A percentile compares a stretch with the other conserved stretches of the same genome.
Conservation (phyloP, 2,113 vertebrate genomes). For the Syngnathus scovelli region DNA sequence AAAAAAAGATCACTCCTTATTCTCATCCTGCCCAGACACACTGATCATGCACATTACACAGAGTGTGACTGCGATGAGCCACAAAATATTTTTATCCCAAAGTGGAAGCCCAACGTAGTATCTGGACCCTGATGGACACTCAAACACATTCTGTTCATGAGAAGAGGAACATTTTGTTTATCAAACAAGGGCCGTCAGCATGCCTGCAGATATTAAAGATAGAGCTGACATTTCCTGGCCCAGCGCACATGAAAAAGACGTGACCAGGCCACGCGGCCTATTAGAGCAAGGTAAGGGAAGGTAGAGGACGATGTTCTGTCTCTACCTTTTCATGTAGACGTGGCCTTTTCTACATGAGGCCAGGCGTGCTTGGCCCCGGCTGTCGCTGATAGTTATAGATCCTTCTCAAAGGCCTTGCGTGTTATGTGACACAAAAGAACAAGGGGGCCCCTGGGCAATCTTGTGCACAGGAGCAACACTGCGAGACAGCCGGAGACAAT, state of each 20-base stretch:
- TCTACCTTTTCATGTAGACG: conserved; percentile 58
- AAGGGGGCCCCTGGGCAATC: conserved; percentile 52
- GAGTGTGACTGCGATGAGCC: conserved; percentile 59
- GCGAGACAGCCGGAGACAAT: conserved; percentile 46
- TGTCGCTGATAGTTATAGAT: conserved; percentile 69
- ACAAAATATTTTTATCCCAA: conserved; percentile 57
- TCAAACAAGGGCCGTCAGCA: conserved; percentile 24
- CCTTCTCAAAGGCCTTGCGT: conserved; percentile 48
- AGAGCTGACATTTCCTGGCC: conserved; percentile 37
- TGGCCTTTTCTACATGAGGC: conserved; percentile 57
- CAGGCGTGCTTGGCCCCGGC: conserved; percentile 40
- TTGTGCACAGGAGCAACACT: conserved; percentile 32
- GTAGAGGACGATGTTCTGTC: conserved; percentile 35
- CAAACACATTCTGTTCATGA: conserved; percentile 61
- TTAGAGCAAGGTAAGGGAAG: conserved; percentile 46
- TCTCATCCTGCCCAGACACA: conserved; percentile 65
- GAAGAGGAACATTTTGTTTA: conserved; percentile 57
- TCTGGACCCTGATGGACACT: conserved; percentile 58
- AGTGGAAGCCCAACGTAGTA: conserved; percentile 56
- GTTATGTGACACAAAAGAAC: conserved; percentile 57
- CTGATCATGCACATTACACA: conserved; percentile 64
- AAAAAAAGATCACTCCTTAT: conserved; percentile 62
- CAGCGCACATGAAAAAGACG: conserved; percentile 31
- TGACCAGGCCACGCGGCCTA: conserved; percentile 25
- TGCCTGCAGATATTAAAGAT: conserved; percentile 49